These are phyloP conservation scores for Maniola jurtina DNA, from an alignment of 1,140 invertebrate genomes.

Conservation along the genomic window DNA sequence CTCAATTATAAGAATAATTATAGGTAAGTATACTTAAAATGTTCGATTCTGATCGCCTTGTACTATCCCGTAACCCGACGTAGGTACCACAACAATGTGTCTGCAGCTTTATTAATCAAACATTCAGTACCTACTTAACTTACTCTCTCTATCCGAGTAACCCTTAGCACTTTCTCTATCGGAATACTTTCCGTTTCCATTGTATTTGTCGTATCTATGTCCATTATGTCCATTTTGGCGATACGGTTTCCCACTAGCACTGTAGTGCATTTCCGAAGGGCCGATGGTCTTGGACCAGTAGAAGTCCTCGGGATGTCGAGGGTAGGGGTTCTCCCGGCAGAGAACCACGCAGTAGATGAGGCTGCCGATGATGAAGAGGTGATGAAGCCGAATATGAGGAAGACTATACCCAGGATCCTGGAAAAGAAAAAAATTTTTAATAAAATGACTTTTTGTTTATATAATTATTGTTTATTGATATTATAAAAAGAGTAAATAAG, in stretches of 20 bases:
- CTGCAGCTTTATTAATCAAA: no score
- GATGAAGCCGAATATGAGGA: constrained; percentile 91
- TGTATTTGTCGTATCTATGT: constrained; percentile 83
- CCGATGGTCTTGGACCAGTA: constrained; percentile 93
- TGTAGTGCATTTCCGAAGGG: constrained; percentile 89
- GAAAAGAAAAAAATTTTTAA: constrained; percentile 36
- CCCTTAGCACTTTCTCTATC: constrained; percentile 85
- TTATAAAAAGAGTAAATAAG: no score
- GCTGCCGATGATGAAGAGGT: constrained; percentile 90
- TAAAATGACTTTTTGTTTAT: background rate
- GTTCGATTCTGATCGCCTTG: no score
- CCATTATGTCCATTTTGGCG: constrained; percentile 81
- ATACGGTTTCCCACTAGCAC: constrained; percentile 82
- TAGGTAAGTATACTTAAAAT: no score
- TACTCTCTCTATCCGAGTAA: constrained; percentile 82
- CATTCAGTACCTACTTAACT: constrained; percentile 74
- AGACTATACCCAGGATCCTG: constrained; percentile 92
- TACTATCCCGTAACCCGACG: no score
- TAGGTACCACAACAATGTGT: no score
- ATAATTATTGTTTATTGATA: no score
- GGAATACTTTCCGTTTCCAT: constrained; percentile 82
- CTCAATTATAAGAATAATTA: no score
- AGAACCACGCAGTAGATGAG: constrained; percentile 92
- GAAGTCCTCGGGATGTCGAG: constrained; percentile 86
- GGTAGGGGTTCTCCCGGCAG: constrained; percentile 86